Evolutionary conservation across 2,888 invertebrate genomes (phyloP).

Genomic region (Empis livida): DNA sequence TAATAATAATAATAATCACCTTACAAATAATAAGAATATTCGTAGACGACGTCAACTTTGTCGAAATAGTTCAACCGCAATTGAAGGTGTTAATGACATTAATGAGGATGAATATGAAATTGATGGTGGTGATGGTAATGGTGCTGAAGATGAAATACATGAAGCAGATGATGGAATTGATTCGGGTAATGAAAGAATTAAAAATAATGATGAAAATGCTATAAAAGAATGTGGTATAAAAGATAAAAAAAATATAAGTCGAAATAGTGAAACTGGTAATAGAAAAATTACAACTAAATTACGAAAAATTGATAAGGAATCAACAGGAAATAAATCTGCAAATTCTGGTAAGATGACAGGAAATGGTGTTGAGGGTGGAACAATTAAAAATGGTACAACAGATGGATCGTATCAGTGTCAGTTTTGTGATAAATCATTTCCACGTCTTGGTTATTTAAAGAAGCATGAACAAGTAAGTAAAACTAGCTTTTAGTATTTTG

Average conservation of each 20-base stretch:
- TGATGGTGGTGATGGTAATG: constrained; percentile 8
- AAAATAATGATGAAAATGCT: no score
- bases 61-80: constrained; percentile 13
- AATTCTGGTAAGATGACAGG: constrained; percentile 36
- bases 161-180: constrained; percentile 14
- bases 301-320: constrained; percentile 43
- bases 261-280: no score
- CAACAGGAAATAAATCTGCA: constrained; percentile 39
- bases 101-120: constrained; percentile 12
- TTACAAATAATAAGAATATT: not conserved
- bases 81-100: constrained; percentile 8
- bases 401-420: constrained; percentile 79
- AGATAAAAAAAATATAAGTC: not conserved
- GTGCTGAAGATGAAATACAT: constrained; percentile 7
- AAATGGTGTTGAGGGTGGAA: constrained; percentile 24
- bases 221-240: not conserved
- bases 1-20: no score
- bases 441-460: constrained; percentile 72
- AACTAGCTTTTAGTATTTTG: no score
- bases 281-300: constrained; percentile 30
- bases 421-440: constrained; percentile 85
- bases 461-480: constrained; percentile 78
- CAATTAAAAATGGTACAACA: not conserved
- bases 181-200: constrained; percentile 12
- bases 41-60: constrained; percentile 12